A percentile compares a stretch with the other conserved stretches of the same genome.
Evolutionary conservation across 2,113 vertebrate species (phyloP).

Genomic region (Myocastor coypus): DNA sequence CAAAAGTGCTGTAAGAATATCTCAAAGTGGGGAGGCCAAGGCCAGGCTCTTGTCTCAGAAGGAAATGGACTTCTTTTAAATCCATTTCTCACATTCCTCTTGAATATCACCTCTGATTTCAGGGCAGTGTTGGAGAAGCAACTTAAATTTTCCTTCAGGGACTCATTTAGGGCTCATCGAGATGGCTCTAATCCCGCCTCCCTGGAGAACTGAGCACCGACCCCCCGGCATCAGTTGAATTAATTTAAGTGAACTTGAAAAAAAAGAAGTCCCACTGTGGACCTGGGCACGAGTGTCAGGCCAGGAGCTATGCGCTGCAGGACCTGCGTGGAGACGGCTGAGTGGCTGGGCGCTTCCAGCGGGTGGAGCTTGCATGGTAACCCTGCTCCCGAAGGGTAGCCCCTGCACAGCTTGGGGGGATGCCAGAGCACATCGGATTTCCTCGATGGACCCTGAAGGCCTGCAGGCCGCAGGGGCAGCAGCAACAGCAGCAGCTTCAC

Average conservation of each 20-base stretch:
- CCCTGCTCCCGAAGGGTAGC: fast-evolving
- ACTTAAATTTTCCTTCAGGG: conserved; percentile 71
- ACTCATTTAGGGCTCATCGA: conserved; percentile 65
- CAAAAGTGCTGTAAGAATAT: not conserved
- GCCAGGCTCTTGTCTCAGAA: not conserved
- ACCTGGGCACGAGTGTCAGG: not conserved
- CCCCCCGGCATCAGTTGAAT: conserved; percentile 59
- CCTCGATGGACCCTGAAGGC: fast-evolving
- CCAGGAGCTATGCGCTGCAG: not conserved
- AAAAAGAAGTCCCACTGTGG: not conserved
- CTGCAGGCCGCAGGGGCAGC: fast-evolving
- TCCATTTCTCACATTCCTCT: not conserved
- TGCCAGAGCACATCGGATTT: fast-evolving
- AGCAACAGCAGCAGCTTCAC: fast-evolving
- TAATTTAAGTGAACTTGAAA: conserved; percentile 64
- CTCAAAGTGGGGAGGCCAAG: not conserved
- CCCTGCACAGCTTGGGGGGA: fast-evolving
- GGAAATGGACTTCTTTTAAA: conserved; percentile 40
- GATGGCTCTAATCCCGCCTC: conserved; percentile 65
- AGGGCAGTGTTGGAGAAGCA: not conserved
- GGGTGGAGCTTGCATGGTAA: not conserved
- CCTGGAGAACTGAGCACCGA: conserved; percentile 6
- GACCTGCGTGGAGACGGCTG: not conserved
- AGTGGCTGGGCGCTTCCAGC: not conserved
- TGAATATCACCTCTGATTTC: not conserved